These are phyloP conservation scores for Spilogale gracilis DNA, from an alignment of 2,113 vertebrate genomes.

Conservation along the genomic window DNA sequence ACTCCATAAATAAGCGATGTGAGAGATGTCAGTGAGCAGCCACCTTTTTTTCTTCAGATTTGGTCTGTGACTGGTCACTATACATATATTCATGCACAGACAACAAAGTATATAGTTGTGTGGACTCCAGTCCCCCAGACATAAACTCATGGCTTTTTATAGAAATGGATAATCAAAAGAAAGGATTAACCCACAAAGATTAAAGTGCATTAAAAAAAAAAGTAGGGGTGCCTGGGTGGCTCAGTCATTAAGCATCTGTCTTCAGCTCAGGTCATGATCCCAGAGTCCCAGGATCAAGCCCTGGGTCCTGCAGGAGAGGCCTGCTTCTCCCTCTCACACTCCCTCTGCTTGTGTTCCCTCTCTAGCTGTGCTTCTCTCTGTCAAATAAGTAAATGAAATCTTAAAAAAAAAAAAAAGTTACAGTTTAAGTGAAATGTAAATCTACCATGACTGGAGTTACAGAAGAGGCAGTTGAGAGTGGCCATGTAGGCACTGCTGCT, in stretches of 20 bases:
- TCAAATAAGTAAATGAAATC: no score
- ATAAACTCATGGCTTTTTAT: no score
- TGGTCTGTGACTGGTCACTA: neutral
- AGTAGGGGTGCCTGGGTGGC: no score
- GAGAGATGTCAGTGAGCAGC: neutral
- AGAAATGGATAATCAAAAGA: neutral
- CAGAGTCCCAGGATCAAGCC: no score
- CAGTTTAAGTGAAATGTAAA: neutral
- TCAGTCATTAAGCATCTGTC: no score
- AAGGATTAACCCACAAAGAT: neutral
- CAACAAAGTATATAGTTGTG: neutral
- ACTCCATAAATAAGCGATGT: neutral
- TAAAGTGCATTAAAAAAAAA: neutral
- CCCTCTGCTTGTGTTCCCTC: no score
- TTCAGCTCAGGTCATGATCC: no score
- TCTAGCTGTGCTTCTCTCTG: no score
- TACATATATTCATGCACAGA: neutral
- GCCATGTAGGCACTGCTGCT: neutral
- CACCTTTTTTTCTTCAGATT: neutral
- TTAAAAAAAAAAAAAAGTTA: no score
- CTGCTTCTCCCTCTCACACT: no score
- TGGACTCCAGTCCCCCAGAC: neutral
- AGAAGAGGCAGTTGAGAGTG: neutral
- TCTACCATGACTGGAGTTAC: no score
- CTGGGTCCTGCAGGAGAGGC: no score